phyloP scores from a whole-genome alignment of 2,797 vertebrate species.

The Micromesistius poutassou region DNA sequence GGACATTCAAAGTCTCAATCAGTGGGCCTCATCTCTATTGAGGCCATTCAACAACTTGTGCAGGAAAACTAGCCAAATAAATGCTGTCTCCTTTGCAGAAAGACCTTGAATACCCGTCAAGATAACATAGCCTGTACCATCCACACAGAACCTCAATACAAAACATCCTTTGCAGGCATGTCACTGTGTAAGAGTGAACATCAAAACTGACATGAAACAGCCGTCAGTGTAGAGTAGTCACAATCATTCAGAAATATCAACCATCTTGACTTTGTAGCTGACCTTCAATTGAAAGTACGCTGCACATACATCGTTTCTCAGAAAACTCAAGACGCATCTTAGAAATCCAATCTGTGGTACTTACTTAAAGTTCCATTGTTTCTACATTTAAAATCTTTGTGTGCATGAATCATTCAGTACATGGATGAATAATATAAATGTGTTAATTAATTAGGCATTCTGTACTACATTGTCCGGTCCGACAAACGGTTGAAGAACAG shows the following conservation, averaged over 20 bases:
- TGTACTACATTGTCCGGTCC: background rate
- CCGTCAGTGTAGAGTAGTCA: background rate
- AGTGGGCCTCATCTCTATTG: background rate
- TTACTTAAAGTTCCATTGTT: background rate
- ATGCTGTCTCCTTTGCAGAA: background rate
- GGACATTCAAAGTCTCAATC: background rate
- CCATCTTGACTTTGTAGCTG: background rate
- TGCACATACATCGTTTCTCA: background rate
- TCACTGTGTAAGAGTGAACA: conserved; percentile 5
- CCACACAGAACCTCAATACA: background rate
- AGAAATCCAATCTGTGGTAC: background rate
- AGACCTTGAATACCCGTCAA: background rate
- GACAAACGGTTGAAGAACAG: background rate
- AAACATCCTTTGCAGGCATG: background rate
- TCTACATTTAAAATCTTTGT: background rate
- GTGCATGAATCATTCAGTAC: background rate
- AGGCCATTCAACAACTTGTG: conserved; percentile 4
- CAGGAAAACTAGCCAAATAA: background rate
- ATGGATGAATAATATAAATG: background rate
- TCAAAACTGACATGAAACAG: conserved; percentile 2
- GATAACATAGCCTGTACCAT: background rate
- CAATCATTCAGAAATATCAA: background rate
- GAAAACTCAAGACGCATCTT: background rate
- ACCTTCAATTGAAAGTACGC: background rate
- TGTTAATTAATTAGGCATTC: background rate